phyloP scores from a whole-genome alignment of 2,888 invertebrate genomes.

The Acanthococcus lagerstroemiae region DNA sequence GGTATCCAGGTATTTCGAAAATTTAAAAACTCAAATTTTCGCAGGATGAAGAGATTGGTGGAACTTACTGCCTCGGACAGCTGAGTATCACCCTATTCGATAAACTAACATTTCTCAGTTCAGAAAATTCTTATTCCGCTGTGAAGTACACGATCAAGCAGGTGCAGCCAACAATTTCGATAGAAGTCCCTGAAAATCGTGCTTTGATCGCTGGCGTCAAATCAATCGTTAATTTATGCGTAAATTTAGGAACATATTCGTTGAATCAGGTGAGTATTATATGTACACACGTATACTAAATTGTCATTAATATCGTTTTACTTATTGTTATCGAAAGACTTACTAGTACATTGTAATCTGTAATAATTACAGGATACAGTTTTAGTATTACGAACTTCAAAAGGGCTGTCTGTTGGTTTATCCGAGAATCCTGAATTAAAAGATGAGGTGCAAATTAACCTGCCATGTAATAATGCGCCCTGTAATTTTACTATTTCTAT shows the following conservation, averaged over 20 bases:
- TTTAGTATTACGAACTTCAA: slow-evolving; percentile 10
- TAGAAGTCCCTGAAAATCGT: slow-evolving; percentile 37
- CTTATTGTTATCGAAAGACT: neutral
- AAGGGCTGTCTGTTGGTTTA: slow-evolving; percentile 19
- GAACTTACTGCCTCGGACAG: slow-evolving; percentile 61
- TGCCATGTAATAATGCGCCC: neutral
- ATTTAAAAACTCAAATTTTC: too few relatives aligned
- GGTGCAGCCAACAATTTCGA: slow-evolving; percentile 2
- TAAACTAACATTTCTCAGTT: slow-evolving; percentile 54
- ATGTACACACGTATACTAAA: neutral
- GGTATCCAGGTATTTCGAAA: too few relatives aligned
- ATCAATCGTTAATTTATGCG: slow-evolving; percentile 62
- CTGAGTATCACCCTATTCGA: slow-evolving; percentile 54
- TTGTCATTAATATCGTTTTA: neutral
- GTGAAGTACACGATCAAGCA: slow-evolving; percentile 47
- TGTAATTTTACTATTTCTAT: slow-evolving; percentile 52
- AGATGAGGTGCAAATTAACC: neutral
- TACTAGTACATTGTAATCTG: too few relatives aligned
- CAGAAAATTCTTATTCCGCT: slow-evolving; percentile 53
- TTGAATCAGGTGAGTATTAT: slow-evolving; percentile 56
- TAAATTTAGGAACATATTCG: slow-evolving; percentile 66
- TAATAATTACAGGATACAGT: slow-evolving; percentile 4
- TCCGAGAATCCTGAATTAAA: neutral
- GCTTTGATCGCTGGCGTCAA: slow-evolving; percentile 72
- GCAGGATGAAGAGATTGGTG: slow-evolving; percentile 51